phyloP scores from a whole-genome alignment of 2,888 invertebrate species.

The Hydrotaea diabolus region DNA sequence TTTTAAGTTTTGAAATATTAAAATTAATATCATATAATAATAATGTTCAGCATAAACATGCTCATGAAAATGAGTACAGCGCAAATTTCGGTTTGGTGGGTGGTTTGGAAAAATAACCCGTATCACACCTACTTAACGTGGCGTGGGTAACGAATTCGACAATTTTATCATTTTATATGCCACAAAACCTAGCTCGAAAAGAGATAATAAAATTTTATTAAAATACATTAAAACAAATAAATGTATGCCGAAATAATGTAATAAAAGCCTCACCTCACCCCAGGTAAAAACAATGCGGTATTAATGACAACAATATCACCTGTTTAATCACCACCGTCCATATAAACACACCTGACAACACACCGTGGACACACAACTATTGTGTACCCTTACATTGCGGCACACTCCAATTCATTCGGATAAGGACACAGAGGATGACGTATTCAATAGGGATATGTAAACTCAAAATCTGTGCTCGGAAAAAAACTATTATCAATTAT shows the following conservation, averaged over 20 bases:
- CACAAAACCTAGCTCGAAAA: slow-evolving; percentile 13
- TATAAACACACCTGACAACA: not conserved
- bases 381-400: not conserved
- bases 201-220: slow-evolving; percentile 42
- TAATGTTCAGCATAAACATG: no score
- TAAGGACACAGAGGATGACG: not conserved
- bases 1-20: not conserved
- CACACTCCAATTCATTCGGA: not conserved
- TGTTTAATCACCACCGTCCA: slow-evolving; percentile 29
- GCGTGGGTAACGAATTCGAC: not conserved
- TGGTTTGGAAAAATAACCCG: not conserved
- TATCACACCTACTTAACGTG: not conserved
- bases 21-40: not conserved
- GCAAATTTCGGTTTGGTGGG: not conserved
- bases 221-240: slow-evolving; percentile 32
- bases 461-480: no score
- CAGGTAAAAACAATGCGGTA: slow-evolving; percentile 43
- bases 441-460: no score
- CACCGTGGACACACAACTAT: not conserved
- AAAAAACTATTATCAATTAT: no score
- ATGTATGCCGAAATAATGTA: slow-evolving; percentile 8
- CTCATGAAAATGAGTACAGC: not conserved
- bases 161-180: slow-evolving; percentile 21
- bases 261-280: slow-evolving; percentile 37
- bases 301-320: slow-evolving; percentile 43